A percentile compares a stretch with the other conserved stretches of the same genome.
Conservation (phyloP, 1,140 invertebrate species). For the Popillia japonica region DNA sequence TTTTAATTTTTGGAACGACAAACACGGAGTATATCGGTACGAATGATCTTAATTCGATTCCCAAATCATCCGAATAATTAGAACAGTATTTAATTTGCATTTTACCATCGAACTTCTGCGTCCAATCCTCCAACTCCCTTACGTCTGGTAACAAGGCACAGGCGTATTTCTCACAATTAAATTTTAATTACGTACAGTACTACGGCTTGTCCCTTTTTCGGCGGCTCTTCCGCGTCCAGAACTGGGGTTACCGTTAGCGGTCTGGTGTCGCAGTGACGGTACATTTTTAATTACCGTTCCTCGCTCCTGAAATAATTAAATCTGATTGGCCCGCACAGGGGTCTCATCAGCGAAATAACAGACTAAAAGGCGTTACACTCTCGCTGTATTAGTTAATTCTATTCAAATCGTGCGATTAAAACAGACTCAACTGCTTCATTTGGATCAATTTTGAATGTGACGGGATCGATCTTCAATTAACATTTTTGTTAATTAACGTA, state of each 20-base stretch:
- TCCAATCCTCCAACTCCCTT: background rate
- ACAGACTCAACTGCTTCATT: background rate
- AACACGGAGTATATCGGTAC: background rate
- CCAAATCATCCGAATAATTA: background rate
- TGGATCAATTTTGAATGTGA: background rate
- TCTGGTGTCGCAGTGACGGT: background rate
- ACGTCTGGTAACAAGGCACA: background rate
- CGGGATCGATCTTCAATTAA: background rate
- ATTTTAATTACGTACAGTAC: conserved; percentile 14
- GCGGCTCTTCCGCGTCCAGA: background rate
- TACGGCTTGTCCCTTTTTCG: background rate
- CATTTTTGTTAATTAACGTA: too few relatives aligned
- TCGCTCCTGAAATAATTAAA: conserved; percentile 12
- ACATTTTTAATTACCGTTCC: background rate
- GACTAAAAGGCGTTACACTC: background rate
- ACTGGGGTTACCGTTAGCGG: background rate
- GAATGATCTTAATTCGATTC: background rate
- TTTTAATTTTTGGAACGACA: background rate
- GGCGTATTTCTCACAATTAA: conserved; percentile 22
- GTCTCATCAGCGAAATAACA: background rate
- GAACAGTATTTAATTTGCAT: conserved; percentile 1
- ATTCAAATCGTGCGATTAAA: background rate
- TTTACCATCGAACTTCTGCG: background rate
- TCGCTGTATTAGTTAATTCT: background rate
- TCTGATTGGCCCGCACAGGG: conserved; percentile 7